A percentile compares a stretch with the other conserved stretches of the same genome.
These are phyloP conservation scores for Brotula barbata DNA, from an alignment of 2,797 vertebrate species.

Conservation along the genomic window DNA sequence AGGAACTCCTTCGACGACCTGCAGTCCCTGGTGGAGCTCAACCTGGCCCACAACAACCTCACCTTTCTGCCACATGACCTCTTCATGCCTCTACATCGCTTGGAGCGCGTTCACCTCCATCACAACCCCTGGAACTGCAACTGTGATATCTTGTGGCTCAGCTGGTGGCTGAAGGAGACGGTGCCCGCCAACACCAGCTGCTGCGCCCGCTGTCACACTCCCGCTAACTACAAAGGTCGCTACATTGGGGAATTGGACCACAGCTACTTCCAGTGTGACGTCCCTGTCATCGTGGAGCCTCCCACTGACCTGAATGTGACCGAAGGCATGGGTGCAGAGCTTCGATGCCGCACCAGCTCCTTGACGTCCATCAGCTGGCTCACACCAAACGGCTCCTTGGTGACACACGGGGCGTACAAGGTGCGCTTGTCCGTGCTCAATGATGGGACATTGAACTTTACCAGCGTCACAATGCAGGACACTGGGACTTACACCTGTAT, in stretches of 20 bases:
- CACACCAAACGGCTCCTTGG: conserved; percentile 94
- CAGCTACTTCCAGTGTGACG: conserved; percentile 97
- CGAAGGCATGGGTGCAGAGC: conserved; percentile 95
- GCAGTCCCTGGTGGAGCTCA: conserved; percentile 96
- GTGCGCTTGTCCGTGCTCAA: conserved; percentile 94
- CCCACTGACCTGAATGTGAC: conserved; percentile 96
- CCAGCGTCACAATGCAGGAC: conserved; percentile 93
- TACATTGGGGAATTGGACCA: conserved; percentile 97
- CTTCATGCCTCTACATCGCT: conserved; percentile 92
- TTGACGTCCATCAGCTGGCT: conserved; percentile 97
- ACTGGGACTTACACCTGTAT: conserved; percentile 98
- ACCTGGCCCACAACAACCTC: conserved; percentile 98
- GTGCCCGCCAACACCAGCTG: conserved; percentile 97
- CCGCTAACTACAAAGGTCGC: conserved; percentile 90
- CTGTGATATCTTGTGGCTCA: conserved; percentile 99
- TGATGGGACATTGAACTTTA: conserved; percentile 96
- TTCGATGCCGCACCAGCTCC: conserved; percentile 94
- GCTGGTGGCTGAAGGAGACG: conserved; percentile 99
- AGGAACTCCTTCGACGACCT: conserved; percentile 98
- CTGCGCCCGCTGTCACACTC: conserved; percentile 93
- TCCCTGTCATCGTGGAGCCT: conserved; percentile 97
- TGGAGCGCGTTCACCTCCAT: conserved; percentile 96
- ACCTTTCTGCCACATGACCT: conserved; percentile 97
- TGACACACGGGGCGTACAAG: conserved; percentile 94
- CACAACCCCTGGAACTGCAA: conserved; percentile 99